phyloP scores from a whole-genome alignment of 1,140 invertebrate species.

The Acromyrmex echinatior region DNA sequence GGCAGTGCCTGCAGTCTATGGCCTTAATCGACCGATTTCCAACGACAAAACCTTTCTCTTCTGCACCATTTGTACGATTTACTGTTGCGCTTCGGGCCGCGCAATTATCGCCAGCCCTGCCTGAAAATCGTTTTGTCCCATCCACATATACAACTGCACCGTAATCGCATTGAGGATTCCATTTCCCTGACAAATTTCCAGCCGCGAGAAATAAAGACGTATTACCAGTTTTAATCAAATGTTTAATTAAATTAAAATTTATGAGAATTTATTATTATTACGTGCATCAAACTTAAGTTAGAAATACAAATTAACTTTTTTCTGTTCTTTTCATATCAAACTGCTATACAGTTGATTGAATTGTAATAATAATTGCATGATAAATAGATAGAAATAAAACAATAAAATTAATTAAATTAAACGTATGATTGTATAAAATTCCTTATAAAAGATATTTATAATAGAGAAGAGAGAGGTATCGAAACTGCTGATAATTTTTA shows the following conservation, averaged over 20 bases:
- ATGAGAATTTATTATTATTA: not conserved
- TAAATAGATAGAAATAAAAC: not conserved
- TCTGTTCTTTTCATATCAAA: not conserved
- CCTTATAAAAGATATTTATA: not conserved
- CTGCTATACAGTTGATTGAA: not conserved
- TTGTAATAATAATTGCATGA: not conserved
- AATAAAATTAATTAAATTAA: not conserved
- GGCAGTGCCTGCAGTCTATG: conserved; percentile 55
- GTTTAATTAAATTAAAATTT: conserved; percentile 45
- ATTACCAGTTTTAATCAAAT: not conserved
- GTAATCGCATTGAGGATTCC: conserved; percentile 13
- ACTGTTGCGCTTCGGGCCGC: conserved; percentile 48
- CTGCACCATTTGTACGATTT: conserved; percentile 62
- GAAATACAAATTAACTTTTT: conserved; percentile 2
- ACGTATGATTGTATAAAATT: not conserved
- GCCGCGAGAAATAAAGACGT: conserved; percentile 2
- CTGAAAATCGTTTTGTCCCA: conserved; percentile 46
- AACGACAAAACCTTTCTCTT: conserved; percentile 64
- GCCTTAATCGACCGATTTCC: conserved; percentile 61
- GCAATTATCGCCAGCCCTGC: conserved; percentile 53
- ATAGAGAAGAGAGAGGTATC: not conserved
- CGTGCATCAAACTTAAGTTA: not conserved
- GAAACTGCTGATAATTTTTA: not conserved
- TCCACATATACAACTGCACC: conserved; percentile 10
- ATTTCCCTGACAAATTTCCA: conserved; percentile 44